These are phyloP conservation scores for Proterorhinus semilunaris DNA, from an alignment of 2,113 vertebrate genomes.

Conservation along the genomic window DNA sequence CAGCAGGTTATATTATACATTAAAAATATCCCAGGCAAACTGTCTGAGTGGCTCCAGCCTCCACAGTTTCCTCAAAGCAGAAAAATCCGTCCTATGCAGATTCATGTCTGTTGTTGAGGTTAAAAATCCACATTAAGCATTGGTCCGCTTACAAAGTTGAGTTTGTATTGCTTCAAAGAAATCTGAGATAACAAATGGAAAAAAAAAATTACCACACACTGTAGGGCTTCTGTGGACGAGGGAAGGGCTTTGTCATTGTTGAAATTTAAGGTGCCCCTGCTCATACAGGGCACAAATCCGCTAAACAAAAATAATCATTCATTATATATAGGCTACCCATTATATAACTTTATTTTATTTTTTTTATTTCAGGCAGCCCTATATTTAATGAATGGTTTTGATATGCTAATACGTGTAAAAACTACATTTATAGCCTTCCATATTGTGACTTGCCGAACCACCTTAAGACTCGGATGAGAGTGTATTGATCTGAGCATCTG, in stretches of 20 bases:
- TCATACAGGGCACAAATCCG: no score
- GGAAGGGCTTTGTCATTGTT: conserved; percentile 70
- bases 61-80: conserved; percentile 34
- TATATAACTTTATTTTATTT: background rate
- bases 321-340: no score
- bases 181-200: conserved; percentile 39
- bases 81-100: conserved; percentile 10
- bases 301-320: background rate
- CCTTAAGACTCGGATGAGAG: conserved; percentile 66
- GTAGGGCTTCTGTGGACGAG: conserved; percentile 52
- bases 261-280: conserved; percentile 64
- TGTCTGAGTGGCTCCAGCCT: conserved; percentile 28
- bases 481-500: conserved; percentile 67
- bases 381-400: background rate
- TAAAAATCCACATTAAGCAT: background rate
- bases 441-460: conserved; percentile 40
- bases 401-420: background rate
- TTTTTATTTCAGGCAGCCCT: background rate
- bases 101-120: conserved; percentile 4
- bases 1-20: conserved; percentile 33
- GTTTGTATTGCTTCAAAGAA: conserved; percentile 16
- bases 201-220: conserved; percentile 46
- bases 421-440: conserved; percentile 7
- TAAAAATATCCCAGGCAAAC: conserved; percentile 20
- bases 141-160: background rate